These are phyloP conservation scores for Thyatira batis DNA, from an alignment of 2,888 invertebrate genomes.

Conservation along the genomic window DNA sequence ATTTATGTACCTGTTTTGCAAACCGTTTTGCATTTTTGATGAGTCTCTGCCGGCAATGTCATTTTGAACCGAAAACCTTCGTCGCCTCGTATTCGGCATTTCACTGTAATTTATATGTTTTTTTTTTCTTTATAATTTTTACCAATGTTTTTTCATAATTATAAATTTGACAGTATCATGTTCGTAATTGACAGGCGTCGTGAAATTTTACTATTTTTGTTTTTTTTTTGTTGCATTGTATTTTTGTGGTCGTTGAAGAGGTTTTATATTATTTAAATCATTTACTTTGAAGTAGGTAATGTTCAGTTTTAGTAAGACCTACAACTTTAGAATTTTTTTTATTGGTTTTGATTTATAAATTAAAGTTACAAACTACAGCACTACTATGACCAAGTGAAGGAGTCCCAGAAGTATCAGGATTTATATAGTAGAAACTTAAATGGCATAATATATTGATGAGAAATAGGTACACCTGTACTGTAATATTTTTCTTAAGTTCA, in stretches of 20 bases:
- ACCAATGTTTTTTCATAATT: constrained; percentile 14
- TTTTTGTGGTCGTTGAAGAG: not conserved
- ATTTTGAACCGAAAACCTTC: constrained; percentile 69
- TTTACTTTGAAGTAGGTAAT: too few species aligned
- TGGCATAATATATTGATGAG: too few species aligned
- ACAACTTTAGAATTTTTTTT: too few species aligned
- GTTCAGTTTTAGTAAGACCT: too few species aligned
- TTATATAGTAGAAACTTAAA: too few species aligned
- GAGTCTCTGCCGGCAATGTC: constrained; percentile 41
- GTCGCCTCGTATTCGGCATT: constrained; percentile 71
- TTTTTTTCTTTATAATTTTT: constrained; percentile 29
- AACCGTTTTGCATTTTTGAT: constrained; percentile 46
- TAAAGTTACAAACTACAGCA: too few species aligned
- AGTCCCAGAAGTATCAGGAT: too few species aligned
- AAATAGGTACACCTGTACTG: too few species aligned
- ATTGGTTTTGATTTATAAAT: too few species aligned
- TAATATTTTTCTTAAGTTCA: too few species aligned
- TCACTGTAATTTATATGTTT: constrained; percentile 38
- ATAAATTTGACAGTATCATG: constrained; percentile 11
- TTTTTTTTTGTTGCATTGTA: not conserved
- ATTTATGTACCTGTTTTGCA: constrained; percentile 48
- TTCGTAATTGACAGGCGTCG: constrained; percentile 23
- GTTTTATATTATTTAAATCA: not conserved
- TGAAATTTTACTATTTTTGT: not conserved
- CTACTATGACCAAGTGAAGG: too few species aligned